phyloP scores from a whole-genome alignment of 2,113 vertebrate genomes.

The Misgurnus mizolepis region DNA sequence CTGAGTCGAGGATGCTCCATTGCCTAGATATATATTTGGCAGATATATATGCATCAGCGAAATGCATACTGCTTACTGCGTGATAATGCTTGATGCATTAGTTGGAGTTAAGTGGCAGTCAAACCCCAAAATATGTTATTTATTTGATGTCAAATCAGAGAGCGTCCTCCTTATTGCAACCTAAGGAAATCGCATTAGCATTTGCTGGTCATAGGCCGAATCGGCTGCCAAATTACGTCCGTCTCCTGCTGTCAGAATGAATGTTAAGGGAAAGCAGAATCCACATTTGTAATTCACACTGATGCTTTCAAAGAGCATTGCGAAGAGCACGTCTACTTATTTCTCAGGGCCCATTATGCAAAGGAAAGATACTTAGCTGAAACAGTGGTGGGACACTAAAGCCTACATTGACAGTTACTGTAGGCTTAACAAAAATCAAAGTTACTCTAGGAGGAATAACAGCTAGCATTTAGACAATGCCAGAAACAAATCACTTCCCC shows the following conservation, averaged over 20 bases:
- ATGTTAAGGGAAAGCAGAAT: not conserved
- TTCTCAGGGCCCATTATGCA: conserved; percentile 19
- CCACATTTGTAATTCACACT: conserved; percentile 5
- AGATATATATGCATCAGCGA: conserved; percentile 30
- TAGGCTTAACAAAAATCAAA: too few species aligned
- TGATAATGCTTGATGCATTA: conserved; percentile 12
- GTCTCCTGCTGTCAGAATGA: not conserved
- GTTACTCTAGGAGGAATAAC: too few species aligned
- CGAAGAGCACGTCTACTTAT: not conserved
- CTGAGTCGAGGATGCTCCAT: not conserved
- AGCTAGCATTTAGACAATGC: conserved; percentile 59
- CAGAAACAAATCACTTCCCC: conserved; percentile 72
- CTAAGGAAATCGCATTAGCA: conserved; percentile 20
- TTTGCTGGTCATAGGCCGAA: conserved; percentile 13
- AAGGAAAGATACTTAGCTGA: not conserved
- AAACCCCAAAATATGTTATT: conserved; percentile 21
- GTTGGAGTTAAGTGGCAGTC: conserved; percentile 20
- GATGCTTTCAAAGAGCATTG: conserved; percentile 26
- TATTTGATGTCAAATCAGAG: conserved; percentile 27
- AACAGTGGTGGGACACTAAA: not conserved
- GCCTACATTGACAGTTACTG: not conserved
- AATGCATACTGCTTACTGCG: conserved; percentile 10
- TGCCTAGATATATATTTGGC: conserved; percentile 18
- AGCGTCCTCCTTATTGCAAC: not conserved
- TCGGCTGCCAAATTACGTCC: not conserved